Base-by-base conservation (phyloP, 2,113 vertebrate species). In the Uropsilus gracilis region DNA sequence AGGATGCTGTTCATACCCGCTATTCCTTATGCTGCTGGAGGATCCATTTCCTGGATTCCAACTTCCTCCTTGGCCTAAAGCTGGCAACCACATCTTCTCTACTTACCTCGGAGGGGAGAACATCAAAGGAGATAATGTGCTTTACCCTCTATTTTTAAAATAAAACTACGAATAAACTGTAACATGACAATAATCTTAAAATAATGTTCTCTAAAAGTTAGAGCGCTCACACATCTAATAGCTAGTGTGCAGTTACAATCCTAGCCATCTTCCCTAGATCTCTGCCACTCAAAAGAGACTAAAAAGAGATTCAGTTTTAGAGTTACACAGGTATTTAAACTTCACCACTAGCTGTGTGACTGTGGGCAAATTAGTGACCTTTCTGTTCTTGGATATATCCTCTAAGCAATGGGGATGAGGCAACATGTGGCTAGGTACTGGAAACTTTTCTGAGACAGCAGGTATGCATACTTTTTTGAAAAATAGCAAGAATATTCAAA, bases 21-120 rank as follows among this genome's bases (percentile, higher is more conserved):
- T 28, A 6, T 9, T 64, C 46, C 32, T 46, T 9, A 9, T 42
- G 44, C 44, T 77, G 11, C 20, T 9, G 24, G 37, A 50, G 17
- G 9, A 34, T 20, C n/a, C n/a, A n/a, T n/a, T 84, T 66, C 32
- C 50, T 34, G 16, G 72, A 53, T 48, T 48, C 72, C 18, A 73
- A 61, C 66, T 89, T 72, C 44, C 75, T 59, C 37, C 72, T 91
- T 64, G 89, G 64, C 44, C 92, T 81, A 48, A 13, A 28, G 46
- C 14, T 39, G 20, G 55, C n/a, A 66, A 32, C 13, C 30, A 32
- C 4, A 34, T 17, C 34, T 32, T 11, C 9, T 64, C 48, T 69
- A 42, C 17, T 32, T 46, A 63, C 24, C 50, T 68, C 20, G 46
- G 20, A 68, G 53, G 26, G n/a, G 44, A 28, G 9, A 44, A 34